Conservation (phyloP, 1,140 invertebrate species). For the Heterodera schachtii region DNA sequence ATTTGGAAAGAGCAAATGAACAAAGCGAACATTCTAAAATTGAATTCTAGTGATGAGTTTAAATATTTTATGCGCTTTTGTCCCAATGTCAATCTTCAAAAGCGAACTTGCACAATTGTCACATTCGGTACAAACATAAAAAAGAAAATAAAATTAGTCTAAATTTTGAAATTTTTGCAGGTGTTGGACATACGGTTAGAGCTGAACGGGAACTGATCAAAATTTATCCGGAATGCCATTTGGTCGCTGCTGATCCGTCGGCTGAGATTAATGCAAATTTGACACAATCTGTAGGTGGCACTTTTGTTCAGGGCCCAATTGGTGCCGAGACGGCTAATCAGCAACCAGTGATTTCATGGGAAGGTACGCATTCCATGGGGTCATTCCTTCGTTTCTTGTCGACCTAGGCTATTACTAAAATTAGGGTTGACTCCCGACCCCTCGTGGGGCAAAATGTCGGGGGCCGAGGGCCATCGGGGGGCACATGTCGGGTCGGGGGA, state of each 20-base stretch:
- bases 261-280: slow-evolving; percentile 14
- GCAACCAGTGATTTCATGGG: slow-evolving; percentile 20
- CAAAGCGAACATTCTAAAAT: slow-evolving; percentile 8
- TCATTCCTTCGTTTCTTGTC: no score
- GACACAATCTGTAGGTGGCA: slow-evolving; percentile 13
- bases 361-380: background rate
- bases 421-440: no score
- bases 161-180: slow-evolving; percentile 1
- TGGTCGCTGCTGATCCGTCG: slow-evolving; percentile 15
- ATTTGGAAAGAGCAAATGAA: slow-evolving; percentile 20
- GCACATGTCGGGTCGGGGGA: no score
- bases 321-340: slow-evolving; percentile 2
- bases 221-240: slow-evolving; percentile 20
- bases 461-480: no score
- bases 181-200: slow-evolving; percentile 19
- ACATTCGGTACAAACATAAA: background rate
- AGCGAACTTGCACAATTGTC: slow-evolving; percentile 2
- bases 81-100: background rate
- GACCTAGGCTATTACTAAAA: no score
- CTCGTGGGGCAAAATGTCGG: no score
- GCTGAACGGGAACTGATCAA: slow-evolving; percentile 20
- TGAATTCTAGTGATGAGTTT: slow-evolving; percentile 20
- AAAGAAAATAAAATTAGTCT: background rate
- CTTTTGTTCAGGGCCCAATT: slow-evolving; percentile 22
- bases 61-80: slow-evolving; percentile 28